Base-by-base conservation (phyloP, 37 sponge, comb jelly and placozoan species). In the Diacarnus erythraeanus region DNA sequence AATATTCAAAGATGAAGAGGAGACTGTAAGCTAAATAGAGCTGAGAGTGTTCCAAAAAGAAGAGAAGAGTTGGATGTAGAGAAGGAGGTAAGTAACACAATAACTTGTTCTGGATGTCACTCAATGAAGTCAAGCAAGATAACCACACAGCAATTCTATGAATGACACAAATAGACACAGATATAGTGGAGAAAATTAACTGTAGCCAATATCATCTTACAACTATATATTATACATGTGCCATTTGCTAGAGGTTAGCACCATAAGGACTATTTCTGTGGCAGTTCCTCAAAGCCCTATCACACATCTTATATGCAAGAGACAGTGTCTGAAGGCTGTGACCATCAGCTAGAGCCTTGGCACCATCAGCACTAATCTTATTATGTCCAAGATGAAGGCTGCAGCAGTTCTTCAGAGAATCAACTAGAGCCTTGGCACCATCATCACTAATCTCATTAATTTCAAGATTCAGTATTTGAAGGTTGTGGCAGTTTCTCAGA, bases 351-450 rank as follows among this genome's bases (percentile, higher is more conserved):
- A 60, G 61, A 60, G 61, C 23, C 23, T 25, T 20, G 23, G 61
- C 61, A 26, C 61, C 61, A 60, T 60, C 61, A 47, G 51, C 51
- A 47, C 66, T 35, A 65, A 65, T 65, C 3, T 25, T 31, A 35
- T 65, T 65, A 30, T 30, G 10, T 34, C 34, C 31, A 10, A 65
- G 66, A 31, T 65, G 12, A 2, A 65, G 66, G 15, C 33, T 65
- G 9, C 12, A 34, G 9, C 66, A 65, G 31, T 26, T 17, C 34
- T 65, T 65, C 9, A 65, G 66, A 30, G 2, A 18, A 2, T 65
- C 66, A 31, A 35, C 66, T 3, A 65, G 66, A 65, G 34, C 66
- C 31, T 20, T 5, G 27, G 35, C 34, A 30, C 66, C 66, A 65
- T 31, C 34, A 31, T 2, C 31, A 65, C 66, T 35, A 65, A 65